Conservation (phyloP, 2,888 invertebrate species). For the Ctena decussata region DNA sequence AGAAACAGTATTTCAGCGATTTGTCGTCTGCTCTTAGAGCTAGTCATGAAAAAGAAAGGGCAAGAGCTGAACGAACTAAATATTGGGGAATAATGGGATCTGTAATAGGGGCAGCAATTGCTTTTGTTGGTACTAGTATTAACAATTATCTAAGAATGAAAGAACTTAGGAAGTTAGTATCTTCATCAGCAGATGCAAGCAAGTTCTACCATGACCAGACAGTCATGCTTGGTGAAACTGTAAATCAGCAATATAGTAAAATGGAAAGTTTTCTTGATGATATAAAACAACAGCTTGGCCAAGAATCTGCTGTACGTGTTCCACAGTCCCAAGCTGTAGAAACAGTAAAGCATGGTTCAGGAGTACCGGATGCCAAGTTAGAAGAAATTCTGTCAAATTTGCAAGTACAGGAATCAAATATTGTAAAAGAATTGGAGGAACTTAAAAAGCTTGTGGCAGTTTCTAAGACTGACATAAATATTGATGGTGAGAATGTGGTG, state of each 20-base stretch:
- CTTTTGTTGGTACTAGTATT: constrained; percentile 90
- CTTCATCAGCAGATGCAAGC: constrained; percentile 76
- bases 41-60: constrained; percentile 94
- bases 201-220: constrained; percentile 68
- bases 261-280: constrained; percentile 63
- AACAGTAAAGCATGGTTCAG: neutral
- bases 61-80: constrained; percentile 94
- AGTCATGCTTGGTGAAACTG: constrained; percentile 59
- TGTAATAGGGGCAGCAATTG: constrained; percentile 89
- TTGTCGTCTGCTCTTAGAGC: constrained; percentile 93
- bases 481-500: constrained; percentile 71
- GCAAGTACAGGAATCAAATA: constrained; percentile 73
- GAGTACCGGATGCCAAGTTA: constrained; percentile 58
- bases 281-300: constrained; percentile 31
- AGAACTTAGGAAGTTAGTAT: constrained; percentile 90
- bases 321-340: neutral
- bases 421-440: constrained; percentile 79
- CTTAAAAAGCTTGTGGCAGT: constrained; percentile 76
- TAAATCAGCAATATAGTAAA: constrained; percentile 70
- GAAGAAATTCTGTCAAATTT: constrained; percentile 66
- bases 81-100: constrained; percentile 94
- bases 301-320: neutral
- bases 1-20: constrained; percentile 91
- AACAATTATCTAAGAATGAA: constrained; percentile 91
- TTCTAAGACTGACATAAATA: constrained; percentile 31